These are phyloP conservation scores for Malurus leucopterus DNA, from an alignment of 2,797 vertebrate genomes.

Conservation along the genomic window DNA sequence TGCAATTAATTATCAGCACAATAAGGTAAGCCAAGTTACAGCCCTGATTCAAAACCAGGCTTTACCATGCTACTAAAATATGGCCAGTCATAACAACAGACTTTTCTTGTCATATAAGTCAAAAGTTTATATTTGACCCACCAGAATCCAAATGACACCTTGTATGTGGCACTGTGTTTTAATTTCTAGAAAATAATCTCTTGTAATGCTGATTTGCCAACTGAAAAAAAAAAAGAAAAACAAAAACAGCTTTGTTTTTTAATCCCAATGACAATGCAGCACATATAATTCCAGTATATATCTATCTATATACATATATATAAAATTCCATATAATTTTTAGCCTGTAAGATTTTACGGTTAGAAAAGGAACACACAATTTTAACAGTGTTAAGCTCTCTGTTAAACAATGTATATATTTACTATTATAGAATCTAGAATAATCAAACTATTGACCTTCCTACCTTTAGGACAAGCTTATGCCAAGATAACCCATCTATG, in stretches of 20 bases:
- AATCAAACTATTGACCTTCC: background rate
- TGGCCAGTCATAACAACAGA: background rate
- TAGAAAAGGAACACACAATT: background rate
- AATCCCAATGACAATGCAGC: background rate
- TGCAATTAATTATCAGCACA: conserved; percentile 30
- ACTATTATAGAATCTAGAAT: background rate
- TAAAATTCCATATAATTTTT: background rate
- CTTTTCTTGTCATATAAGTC: background rate
- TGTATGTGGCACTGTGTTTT: background rate
- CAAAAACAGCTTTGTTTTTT: background rate
- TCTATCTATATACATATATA: too few species aligned
- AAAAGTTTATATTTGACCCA: background rate
- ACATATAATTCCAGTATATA: background rate
- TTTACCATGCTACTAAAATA: background rate
- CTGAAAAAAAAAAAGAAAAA: background rate
- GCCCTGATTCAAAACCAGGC: background rate
- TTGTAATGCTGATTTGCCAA: background rate
- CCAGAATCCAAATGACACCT: background rate
- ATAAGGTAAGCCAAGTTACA: background rate
- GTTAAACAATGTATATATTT: background rate
- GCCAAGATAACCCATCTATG: background rate
- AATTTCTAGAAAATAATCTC: background rate
- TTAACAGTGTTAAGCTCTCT: background rate
- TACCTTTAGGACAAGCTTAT: background rate
- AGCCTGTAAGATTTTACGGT: background rate